Evolutionary conservation across 2,113 vertebrate genomes (phyloP).

Genomic region (Xenopus borealis): DNA sequence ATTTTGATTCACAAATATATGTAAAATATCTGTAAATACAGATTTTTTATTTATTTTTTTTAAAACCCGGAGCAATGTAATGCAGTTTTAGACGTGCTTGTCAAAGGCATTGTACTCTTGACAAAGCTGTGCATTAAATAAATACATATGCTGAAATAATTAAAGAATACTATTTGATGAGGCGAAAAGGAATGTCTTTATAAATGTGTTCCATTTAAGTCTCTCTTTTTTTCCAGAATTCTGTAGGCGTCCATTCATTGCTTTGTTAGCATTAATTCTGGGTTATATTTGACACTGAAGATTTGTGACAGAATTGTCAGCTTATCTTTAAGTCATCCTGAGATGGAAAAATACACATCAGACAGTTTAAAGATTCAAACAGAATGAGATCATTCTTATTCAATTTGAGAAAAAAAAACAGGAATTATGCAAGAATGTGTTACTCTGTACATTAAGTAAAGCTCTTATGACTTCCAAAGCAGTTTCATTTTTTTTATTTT

Average conservation of each 20-base stretch:
- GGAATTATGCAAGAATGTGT: constrained; percentile 47
- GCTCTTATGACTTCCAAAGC: too few relatives aligned
- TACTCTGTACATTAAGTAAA: too few relatives aligned
- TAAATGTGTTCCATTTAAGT: constrained; percentile 54
- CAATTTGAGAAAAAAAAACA: constrained; percentile 44
- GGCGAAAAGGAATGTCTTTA: constrained; percentile 19
- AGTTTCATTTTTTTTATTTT: too few relatives aligned
- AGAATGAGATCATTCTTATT: constrained; percentile 47
- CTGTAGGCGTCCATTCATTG: constrained; percentile 61
- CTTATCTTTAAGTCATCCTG: constrained; percentile 65
- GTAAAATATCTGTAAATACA: too few relatives aligned
- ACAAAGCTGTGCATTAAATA: constrained; percentile 32
- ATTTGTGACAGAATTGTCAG: constrained; percentile 65
- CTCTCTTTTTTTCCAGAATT: constrained; percentile 54
- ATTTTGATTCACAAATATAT: too few relatives aligned
- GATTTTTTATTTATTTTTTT: not conserved
- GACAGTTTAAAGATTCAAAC: constrained; percentile 54
- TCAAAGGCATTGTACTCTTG: constrained; percentile 2
- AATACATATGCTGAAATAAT: constrained; percentile 19
- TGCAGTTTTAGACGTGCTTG: constrained; percentile 12
- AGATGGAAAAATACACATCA: constrained; percentile 49
- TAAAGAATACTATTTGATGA: constrained; percentile 23
- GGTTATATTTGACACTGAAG: constrained; percentile 65
- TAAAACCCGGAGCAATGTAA: not conserved
- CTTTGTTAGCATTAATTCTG: constrained; percentile 63